phyloP scores from a whole-genome alignment of 2,888 invertebrate genomes.

The Apodemia hepburni region DNA sequence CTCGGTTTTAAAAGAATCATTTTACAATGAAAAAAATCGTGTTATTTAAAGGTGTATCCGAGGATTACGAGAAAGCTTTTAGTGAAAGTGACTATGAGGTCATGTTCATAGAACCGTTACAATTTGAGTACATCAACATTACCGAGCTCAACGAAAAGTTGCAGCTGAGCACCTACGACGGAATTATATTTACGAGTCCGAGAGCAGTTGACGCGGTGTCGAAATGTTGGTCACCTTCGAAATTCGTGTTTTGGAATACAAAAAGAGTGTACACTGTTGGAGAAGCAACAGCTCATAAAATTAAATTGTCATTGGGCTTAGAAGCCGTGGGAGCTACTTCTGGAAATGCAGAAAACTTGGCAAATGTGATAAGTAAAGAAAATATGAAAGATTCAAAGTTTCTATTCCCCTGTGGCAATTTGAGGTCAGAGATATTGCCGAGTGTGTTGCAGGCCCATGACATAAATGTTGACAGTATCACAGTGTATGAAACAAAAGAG shows the following conservation, averaged over 20 bases:
- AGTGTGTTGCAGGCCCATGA: constrained; percentile 41
- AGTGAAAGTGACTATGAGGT: constrained; percentile 48
- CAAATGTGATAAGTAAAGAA: constrained; percentile 50
- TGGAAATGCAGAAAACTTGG: constrained; percentile 59
- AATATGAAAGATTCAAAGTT: constrained; percentile 47
- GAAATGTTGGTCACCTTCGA: constrained; percentile 59
- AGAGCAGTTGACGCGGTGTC: constrained; percentile 61
- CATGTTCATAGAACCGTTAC: constrained; percentile 63
- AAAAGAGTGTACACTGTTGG: constrained; percentile 61
- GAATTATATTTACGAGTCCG: constrained; percentile 60
- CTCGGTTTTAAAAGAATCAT: background rate
- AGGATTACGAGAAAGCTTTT: constrained; percentile 60
- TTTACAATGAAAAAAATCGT: constrained; percentile 59
- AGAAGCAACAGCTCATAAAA: constrained; percentile 48
- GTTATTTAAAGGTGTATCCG: constrained; percentile 62
- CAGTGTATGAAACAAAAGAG: constrained; percentile 67
- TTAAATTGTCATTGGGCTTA: constrained; percentile 52
- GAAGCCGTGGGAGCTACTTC: constrained; percentile 51
- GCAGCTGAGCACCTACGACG: constrained; percentile 43
- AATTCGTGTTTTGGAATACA: constrained; percentile 54
- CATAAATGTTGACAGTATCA: constrained; percentile 50
- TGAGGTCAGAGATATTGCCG: constrained; percentile 57
- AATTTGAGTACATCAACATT: constrained; percentile 48
- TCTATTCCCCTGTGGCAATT: constrained; percentile 65
- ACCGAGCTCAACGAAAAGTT: constrained; percentile 45